Percentiles rank a stretch among this genome's conserved stretches.
phyloP scores from a whole-genome alignment of 1,140 invertebrate genomes.

The Leptonema lineaticorne region DNA sequence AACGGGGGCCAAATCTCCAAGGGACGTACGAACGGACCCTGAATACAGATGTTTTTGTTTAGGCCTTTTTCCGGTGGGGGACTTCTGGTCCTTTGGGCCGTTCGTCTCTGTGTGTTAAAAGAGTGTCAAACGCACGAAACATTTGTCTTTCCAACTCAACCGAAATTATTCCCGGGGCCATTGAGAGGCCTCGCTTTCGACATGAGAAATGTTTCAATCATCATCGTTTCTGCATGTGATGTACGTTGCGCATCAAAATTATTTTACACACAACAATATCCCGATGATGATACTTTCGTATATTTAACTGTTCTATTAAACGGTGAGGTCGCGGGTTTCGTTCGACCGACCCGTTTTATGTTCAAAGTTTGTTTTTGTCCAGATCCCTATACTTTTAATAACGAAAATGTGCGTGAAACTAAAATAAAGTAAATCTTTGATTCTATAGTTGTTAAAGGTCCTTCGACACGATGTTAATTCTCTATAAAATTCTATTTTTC shows the following conservation, averaged over 20 bases:
- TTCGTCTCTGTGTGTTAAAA: constrained; percentile 7
- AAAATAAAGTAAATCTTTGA: no score
- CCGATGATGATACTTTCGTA: no score
- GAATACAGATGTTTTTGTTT: constrained; percentile 40
- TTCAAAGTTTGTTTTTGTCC: no score
- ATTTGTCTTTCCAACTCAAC: constrained; percentile 12
- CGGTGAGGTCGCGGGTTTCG: no score
- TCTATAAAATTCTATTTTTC: no score
- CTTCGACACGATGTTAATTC: no score
- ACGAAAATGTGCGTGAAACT: no score
- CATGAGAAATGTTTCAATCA: constrained; percentile 23
- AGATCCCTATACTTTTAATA: no score
- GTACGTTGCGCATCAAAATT: not conserved
- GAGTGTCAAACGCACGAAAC: constrained; percentile 22
- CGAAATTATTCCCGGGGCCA: constrained; percentile 21
- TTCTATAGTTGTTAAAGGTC: no score
- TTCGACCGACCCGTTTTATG: no score
- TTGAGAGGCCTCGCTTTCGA: not conserved
- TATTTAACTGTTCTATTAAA: no score
- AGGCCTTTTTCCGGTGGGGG: constrained; percentile 11
- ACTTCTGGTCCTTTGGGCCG: not conserved
- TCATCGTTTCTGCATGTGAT: not conserved
- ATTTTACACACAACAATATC: no score
- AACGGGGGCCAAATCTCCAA: constrained; percentile 36
- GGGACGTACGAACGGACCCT: constrained; percentile 32